Evolutionary conservation across 2,797 vertebrate species (phyloP).

Genomic region (Distichodus sexfasciatus): DNA sequence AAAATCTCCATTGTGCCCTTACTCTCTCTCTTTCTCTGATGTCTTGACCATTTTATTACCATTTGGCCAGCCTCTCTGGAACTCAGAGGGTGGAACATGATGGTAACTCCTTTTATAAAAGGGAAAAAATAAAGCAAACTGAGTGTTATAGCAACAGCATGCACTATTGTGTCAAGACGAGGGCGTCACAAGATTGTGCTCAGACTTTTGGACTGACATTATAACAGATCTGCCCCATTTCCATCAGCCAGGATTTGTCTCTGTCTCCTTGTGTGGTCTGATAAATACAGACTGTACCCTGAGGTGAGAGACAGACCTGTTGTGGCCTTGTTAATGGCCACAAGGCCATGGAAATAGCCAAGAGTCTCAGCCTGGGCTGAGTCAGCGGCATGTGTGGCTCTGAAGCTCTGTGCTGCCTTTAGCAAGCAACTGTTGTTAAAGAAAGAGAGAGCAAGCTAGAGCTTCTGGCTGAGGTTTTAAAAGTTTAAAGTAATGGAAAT

Average conservation of each 20-base stretch:
- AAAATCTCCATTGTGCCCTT: conserved; percentile 49
- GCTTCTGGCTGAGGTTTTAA: background rate
- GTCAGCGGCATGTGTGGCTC: background rate
- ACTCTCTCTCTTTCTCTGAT: conserved; percentile 59
- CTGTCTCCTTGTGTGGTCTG: conserved; percentile 56
- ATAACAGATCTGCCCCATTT: no score
- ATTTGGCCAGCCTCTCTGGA: conserved; percentile 72
- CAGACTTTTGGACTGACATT: background rate
- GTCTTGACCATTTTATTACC: conserved; percentile 70
- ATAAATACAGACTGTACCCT: conserved; percentile 49
- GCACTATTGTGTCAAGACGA: background rate
- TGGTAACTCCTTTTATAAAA: conserved; percentile 68
- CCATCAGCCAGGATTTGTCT: no score
- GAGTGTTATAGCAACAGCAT: conserved; percentile 58
- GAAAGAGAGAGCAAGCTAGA: conserved; percentile 9
- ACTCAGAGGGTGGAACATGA: conserved; percentile 66
- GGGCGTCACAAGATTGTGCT: background rate
- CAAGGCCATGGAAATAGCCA: conserved; percentile 9
- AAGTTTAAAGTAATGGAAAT: conserved; percentile 44
- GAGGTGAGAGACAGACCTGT: conserved; percentile 21
- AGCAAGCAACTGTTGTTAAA: background rate
- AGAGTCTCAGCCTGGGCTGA: conserved; percentile 1
- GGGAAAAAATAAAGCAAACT: conserved; percentile 63
- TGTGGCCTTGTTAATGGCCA: conserved; percentile 10
- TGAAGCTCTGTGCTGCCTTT: conserved; percentile 15